These are phyloP conservation scores for Saccostrea glomerata DNA, from an alignment of 1,140 invertebrate genomes.

Conservation along the genomic window DNA sequence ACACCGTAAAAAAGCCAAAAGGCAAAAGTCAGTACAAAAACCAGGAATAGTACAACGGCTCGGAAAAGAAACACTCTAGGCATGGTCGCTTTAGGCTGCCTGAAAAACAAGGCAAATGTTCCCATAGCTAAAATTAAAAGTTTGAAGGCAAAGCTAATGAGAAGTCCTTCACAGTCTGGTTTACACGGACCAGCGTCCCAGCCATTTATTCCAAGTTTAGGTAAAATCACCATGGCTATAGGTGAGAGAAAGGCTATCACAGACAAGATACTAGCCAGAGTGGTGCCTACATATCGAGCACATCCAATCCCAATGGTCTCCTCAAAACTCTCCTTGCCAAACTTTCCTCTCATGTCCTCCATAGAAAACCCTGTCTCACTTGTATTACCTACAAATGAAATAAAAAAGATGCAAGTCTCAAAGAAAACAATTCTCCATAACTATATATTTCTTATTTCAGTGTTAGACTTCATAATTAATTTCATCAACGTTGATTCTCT, in stretches of 20 bases:
- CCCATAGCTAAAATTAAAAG: slow-evolving; percentile 93
- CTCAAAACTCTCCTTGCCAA: slow-evolving; percentile 75
- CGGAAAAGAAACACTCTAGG: slow-evolving; percentile 95
- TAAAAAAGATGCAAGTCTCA: neutral
- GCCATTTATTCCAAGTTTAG: slow-evolving; percentile 82
- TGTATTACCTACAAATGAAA: slow-evolving; percentile 87
- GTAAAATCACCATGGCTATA: slow-evolving; percentile 95
- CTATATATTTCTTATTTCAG: neutral
- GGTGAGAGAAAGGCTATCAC: slow-evolving; percentile 93
- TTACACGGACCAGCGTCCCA: slow-evolving; percentile 85
- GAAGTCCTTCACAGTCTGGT: slow-evolving; percentile 92
- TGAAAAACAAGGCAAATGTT: slow-evolving; percentile 89
- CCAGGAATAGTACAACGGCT: slow-evolving; percentile 90
- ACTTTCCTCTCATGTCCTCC: slow-evolving; percentile 85
- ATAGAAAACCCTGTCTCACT: slow-evolving; percentile 91
- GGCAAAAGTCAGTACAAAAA: slow-evolving; percentile 95
- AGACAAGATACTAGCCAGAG: slow-evolving; percentile 88
- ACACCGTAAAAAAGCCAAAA: slow-evolving; percentile 99
- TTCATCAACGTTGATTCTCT: too few species aligned
- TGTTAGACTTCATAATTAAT: neutral
- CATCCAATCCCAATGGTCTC: slow-evolving; percentile 79
- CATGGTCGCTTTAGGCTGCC: slow-evolving; percentile 85
- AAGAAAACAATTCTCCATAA: neutral
- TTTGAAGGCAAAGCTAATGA: slow-evolving; percentile 95
- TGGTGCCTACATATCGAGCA: slow-evolving; percentile 82